Evolutionary conservation across 2,888 invertebrate genomes (phyloP).

Genomic region (Molanna angustata): DNA sequence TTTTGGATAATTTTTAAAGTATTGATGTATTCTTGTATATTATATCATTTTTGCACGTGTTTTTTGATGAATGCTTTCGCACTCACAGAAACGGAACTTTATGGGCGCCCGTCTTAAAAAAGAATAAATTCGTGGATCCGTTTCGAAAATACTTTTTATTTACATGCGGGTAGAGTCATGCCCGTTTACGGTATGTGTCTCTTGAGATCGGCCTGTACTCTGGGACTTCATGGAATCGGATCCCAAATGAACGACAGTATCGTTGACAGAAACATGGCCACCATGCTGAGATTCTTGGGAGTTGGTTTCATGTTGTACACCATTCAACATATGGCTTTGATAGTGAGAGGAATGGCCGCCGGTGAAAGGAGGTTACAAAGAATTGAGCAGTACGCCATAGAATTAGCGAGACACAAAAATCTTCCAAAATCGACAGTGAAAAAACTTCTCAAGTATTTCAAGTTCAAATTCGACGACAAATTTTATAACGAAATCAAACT

Average conservation of each 20-base stretch:
- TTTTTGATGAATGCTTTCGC: constrained; percentile 9
- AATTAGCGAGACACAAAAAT: constrained; percentile 13
- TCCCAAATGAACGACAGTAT: neutral
- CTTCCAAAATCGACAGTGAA: neutral
- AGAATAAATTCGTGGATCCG: constrained; percentile 8
- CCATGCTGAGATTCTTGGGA: constrained; percentile 7
- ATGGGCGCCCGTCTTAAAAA: no score
- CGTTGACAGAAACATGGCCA: constrained; percentile 12
- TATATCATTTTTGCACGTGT: constrained; percentile 11
- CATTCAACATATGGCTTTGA: constrained; percentile 1
- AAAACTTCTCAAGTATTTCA: constrained; percentile 9
- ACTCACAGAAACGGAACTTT: neutral
- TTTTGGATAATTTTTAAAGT: constrained; percentile 11
- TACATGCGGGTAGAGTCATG: neutral
- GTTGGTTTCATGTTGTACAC: constrained; percentile 7
- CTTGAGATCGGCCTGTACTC: neutral
- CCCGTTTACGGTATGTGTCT: constrained; percentile 10
- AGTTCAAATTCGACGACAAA: constrained; percentile 9
- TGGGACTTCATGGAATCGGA: constrained; percentile 12
- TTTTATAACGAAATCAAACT: constrained; percentile 17
- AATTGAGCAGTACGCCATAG: constrained; percentile 3
- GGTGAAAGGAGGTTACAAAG: constrained; percentile 12
- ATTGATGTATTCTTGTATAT: constrained; percentile 1
- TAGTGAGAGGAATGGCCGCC: constrained; percentile 6
- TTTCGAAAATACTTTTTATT: neutral